A percentile compares a stretch with the other conserved stretches of the same genome.
Evolutionary conservation across 2,888 invertebrate genomes (phyloP).

Genomic region (Junonia oenone): DNA sequence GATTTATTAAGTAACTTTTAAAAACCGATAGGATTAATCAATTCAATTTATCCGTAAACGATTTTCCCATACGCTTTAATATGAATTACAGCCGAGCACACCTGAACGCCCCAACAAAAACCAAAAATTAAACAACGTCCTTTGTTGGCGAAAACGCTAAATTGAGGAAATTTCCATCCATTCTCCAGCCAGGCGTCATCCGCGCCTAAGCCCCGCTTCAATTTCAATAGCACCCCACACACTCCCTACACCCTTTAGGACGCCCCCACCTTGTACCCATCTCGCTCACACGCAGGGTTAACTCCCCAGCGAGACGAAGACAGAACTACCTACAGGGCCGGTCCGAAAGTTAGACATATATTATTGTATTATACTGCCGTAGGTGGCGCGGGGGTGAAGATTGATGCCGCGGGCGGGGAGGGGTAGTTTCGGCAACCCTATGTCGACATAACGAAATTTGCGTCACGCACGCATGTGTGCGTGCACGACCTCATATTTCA

Average conservation of each 20-base stretch:
- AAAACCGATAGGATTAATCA: not conserved
- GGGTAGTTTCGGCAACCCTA: slow-evolving; percentile 77
- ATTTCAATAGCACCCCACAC: slow-evolving; percentile 78
- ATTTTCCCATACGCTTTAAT: slow-evolving; percentile 18
- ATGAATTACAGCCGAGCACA: slow-evolving; percentile 43
- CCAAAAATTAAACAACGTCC: slow-evolving; percentile 78
- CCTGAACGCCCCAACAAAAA: slow-evolving; percentile 66
- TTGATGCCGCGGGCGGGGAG: slow-evolving; percentile 63
- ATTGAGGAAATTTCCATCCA: slow-evolving; percentile 80
- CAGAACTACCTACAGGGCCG: slow-evolving; percentile 69
- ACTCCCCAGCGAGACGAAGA: slow-evolving; percentile 41
- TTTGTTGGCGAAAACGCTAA: slow-evolving; percentile 79
- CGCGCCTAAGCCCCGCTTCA: slow-evolving; percentile 79
- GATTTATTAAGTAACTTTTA: not conserved
- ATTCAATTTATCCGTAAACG: not conserved
- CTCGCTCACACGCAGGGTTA: slow-evolving; percentile 40
- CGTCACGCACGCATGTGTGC: slow-evolving; percentile 64
- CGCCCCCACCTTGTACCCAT: slow-evolving; percentile 59
- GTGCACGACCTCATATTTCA: slow-evolving; percentile 69
- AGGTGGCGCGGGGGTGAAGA: slow-evolving; percentile 76
- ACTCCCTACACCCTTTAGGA: slow-evolving; percentile 79
- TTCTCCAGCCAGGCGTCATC: slow-evolving; percentile 79
- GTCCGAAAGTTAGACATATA: slow-evolving; percentile 80
- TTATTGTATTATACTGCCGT: slow-evolving; percentile 78
- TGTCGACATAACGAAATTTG: slow-evolving; percentile 73